These are phyloP conservation scores for Eucidaris tribuloides DNA, from an alignment of 35 echinoderm and acorn worm species.

Conservation along the genomic window DNA sequence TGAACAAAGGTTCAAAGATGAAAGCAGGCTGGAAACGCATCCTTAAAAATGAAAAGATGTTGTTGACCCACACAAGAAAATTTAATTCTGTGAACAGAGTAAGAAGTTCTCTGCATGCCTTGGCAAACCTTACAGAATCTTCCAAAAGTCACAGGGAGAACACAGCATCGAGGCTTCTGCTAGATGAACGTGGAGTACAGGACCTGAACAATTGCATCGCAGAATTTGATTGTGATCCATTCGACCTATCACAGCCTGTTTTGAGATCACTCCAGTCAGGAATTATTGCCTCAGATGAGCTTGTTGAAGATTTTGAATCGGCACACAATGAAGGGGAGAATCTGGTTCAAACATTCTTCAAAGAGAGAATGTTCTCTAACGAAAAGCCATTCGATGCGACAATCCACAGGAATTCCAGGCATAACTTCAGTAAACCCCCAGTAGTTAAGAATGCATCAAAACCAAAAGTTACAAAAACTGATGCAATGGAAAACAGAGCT, in stretches of 20 bases:
- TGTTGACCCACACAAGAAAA: conserved; percentile 8
- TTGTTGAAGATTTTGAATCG: conserved; percentile 16
- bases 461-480: conserved; percentile 11
- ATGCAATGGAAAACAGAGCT: conserved; percentile 19
- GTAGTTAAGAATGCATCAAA: neutral
- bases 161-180: neutral
- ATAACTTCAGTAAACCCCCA: conserved; percentile 32
- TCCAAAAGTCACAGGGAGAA: conserved; percentile 4
- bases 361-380: conserved; percentile 23
- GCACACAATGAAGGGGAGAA: neutral
- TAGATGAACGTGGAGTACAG: conserved; percentile 13
- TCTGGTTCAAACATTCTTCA: neutral
- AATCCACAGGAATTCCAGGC: conserved; percentile 18
- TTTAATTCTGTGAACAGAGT: conserved; percentile 32
- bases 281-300: neutral
- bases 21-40: conserved; percentile 26
- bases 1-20: conserved; percentile 38
- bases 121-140: neutral
- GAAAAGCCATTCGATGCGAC: conserved; percentile 12
- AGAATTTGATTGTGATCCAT: conserved; percentile 27
- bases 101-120: neutral
- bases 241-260: neutral
- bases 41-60: conserved; percentile 27
- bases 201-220: conserved; percentile 2
- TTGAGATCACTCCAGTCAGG: conserved; percentile 27